phyloP scores from a whole-genome alignment of 2,797 vertebrate species.

The Eutrigla gurnardus region DNA sequence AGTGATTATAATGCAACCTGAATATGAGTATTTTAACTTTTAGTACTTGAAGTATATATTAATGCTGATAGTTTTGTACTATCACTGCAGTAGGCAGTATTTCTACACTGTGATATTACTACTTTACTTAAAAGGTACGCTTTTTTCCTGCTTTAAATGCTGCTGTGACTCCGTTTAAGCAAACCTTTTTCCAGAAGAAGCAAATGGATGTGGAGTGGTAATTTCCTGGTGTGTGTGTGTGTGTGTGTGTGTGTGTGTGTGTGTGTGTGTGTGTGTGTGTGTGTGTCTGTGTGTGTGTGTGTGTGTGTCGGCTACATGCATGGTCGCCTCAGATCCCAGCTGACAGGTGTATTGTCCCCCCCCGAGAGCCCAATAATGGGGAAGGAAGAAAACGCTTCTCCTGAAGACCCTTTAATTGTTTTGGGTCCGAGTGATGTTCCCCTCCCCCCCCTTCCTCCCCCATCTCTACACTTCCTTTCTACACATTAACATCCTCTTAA shows the following conservation, averaged over 20 bases:
- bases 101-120: too few species aligned
- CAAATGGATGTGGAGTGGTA: constrained; percentile 84
- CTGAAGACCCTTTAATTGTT: constrained; percentile 92
- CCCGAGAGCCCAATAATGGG: constrained; percentile 86
- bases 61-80: too few species aligned
- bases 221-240: constrained; percentile 71
- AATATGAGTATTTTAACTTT: too few species aligned
- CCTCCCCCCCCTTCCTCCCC: too few species aligned
- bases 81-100: too few species aligned
- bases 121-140: too few species aligned
- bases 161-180: too few species aligned
- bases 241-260: constrained; percentile 43
- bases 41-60: too few species aligned
- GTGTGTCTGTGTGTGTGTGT: constrained; percentile 3
- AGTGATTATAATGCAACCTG: too few species aligned
- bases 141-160: too few species aligned
- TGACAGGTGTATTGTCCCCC: constrained; percentile 94
- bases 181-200: background rate
- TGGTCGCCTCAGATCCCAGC: constrained; percentile 88
- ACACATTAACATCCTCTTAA: constrained; percentile 64
- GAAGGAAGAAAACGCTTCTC: constrained; percentile 86
- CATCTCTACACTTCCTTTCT: constrained; percentile 4
- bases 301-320: constrained; percentile 83
- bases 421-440: constrained; percentile 88
- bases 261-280: constrained; percentile 1